These are phyloP conservation scores for Porites evermanni DNA, from an alignment of 92 coral and sea anemone genomes.

Conservation along the genomic window DNA sequence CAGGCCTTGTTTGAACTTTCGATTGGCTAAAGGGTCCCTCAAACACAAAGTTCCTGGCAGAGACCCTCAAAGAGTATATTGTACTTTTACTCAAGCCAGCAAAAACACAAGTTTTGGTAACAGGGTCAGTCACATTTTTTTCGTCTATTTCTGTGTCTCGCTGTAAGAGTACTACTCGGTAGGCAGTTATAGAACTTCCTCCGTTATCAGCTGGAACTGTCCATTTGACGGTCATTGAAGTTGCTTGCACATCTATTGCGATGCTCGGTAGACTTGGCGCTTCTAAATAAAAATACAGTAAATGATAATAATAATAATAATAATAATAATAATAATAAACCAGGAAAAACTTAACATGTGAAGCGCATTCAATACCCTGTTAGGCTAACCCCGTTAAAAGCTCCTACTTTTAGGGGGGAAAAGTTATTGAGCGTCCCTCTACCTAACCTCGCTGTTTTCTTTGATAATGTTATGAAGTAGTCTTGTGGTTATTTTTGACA, in stretches of 20 bases:
- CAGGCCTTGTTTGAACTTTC: background rate
- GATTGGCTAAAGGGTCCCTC: background rate
- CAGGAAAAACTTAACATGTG: too few species aligned
- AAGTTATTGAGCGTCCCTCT: too few species aligned
- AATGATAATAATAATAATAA: too few species aligned
- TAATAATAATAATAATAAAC: too few species aligned
- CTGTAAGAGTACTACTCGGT: background rate
- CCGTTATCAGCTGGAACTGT: background rate
- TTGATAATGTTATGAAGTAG: too few species aligned
- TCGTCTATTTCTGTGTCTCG: background rate
- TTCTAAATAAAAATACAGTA: background rate
- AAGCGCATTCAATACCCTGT: too few species aligned
- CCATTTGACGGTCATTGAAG: slow-evolving; percentile 8
- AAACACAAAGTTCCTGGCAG: background rate
- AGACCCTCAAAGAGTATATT: background rate
- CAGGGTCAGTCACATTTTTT: background rate
- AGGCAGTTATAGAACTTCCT: background rate
- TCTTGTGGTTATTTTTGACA: too few species aligned
- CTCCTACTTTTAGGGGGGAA: too few species aligned
- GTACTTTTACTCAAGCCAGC: background rate
- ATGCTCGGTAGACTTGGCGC: background rate
- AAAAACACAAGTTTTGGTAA: too few species aligned
- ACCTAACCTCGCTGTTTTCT: too few species aligned
- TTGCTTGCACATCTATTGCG: background rate
- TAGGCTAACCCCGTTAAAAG: too few species aligned